Evolutionary conservation across 2,888 invertebrate genomes (phyloP).

Genomic region (Lithophane ornitopus): DNA sequence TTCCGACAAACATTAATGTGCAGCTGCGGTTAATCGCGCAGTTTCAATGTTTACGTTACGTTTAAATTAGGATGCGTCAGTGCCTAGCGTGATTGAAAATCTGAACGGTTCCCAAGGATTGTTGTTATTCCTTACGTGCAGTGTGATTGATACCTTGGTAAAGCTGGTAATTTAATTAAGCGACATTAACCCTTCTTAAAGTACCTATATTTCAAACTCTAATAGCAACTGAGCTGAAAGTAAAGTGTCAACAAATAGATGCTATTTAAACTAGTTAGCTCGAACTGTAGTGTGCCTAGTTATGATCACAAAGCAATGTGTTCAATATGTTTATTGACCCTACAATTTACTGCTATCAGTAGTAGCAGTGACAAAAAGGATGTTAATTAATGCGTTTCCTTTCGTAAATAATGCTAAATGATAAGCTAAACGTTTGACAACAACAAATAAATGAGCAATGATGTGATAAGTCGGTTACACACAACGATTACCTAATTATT

Average conservation of each 20-base stretch:
- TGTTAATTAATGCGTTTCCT: conserved; percentile 57
- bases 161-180: conserved; percentile 71
- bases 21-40: conserved; percentile 59
- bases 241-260: conserved; percentile 30
- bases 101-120: conserved; percentile 52
- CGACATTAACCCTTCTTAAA: conserved; percentile 29
- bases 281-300: conserved; percentile 1
- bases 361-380: conserved; percentile 35
- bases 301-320: conserved; percentile 31
- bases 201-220: conserved; percentile 11
- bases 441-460: conserved; percentile 31
- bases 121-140: conserved; percentile 50
- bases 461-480: conserved; percentile 6
- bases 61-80: conserved; percentile 56
- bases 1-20: conserved; percentile 55
- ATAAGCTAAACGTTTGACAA: conserved; percentile 54
- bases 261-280: conserved; percentile 20
- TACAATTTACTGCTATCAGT: conserved; percentile 45
- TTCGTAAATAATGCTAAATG: conserved; percentile 36
- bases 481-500: background rate
- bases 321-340: conserved; percentile 56
- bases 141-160: conserved; percentile 56
- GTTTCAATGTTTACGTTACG: conserved; percentile 62
- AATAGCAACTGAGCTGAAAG: background rate
- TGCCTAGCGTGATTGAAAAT: conserved; percentile 55